These are phyloP conservation scores for Brachionus sp. DNA, from an alignment of 1,140 invertebrate genomes.

Conservation along the genomic window DNA sequence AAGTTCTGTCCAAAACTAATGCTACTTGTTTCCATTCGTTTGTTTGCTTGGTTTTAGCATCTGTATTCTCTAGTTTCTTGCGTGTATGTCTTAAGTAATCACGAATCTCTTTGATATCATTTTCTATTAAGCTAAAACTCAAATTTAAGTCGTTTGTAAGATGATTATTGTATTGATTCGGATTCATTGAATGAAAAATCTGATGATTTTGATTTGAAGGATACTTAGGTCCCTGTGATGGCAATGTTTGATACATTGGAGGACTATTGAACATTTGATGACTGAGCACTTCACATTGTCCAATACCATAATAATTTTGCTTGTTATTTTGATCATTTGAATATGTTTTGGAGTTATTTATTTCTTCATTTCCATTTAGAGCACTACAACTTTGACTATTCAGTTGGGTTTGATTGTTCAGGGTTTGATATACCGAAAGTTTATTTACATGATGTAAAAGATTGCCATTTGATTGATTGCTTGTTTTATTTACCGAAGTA, in stretches of 20 bases:
- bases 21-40: slow-evolving; percentile 56
- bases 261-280: neutral
- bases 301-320: neutral
- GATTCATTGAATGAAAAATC: neutral
- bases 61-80: slow-evolving; percentile 36
- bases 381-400: slow-evolving; percentile 4
- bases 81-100: slow-evolving; percentile 43
- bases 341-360: neutral
- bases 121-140: slow-evolving; percentile 38
- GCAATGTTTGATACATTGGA: slow-evolving; percentile 1
- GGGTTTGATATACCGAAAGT: neutral
- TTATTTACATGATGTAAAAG: slow-evolving; percentile 29
- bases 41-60: slow-evolving; percentile 49
- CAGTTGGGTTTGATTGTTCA: neutral
- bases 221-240: neutral
- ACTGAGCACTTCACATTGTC: neutral
- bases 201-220: neutral
- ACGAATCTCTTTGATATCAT: slow-evolving; percentile 45
- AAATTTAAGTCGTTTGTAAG: slow-evolving; percentile 6
- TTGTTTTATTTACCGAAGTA: slow-evolving; percentile 40
- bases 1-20: slow-evolving; percentile 55
- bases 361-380: slow-evolving; percentile 23
- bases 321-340: neutral
- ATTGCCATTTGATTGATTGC: slow-evolving; percentile 43
- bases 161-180: slow-evolving; percentile 6